Percentiles rank a stretch among this genome's conserved stretches.
phyloP scores from a whole-genome alignment of 64 coral and sea anemone genomes.

The Montipora sp. region DNA sequence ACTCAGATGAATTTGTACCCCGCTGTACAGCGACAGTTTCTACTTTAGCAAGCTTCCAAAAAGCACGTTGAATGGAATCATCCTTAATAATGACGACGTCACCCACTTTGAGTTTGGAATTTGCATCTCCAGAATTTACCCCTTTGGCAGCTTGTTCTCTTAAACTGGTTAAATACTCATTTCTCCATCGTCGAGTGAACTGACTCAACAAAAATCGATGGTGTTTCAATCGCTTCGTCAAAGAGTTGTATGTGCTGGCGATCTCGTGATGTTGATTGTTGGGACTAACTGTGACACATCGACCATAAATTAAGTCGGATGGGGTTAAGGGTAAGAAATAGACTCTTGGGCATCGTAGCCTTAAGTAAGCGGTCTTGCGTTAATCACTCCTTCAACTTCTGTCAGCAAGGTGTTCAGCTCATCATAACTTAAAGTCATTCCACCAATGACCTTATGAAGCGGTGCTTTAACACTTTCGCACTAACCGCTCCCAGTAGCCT shows the following conservation, averaged over 20 bases:
- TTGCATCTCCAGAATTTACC: too few species aligned
- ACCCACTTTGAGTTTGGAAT: too few species aligned
- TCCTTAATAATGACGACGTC: too few species aligned
- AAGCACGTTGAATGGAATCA: not conserved
- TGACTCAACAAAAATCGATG: too few species aligned
- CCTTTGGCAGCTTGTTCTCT: too few species aligned
- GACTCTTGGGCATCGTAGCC: not conserved
- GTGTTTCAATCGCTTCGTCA: too few species aligned
- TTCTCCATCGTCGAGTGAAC: too few species aligned
- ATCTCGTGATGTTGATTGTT: too few species aligned
- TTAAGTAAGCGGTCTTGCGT: conserved; percentile 18
- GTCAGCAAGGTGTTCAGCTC: not conserved
- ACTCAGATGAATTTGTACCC: too few species aligned
- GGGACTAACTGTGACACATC: too few species aligned
- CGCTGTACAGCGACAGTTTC: not conserved
- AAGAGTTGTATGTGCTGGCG: too few species aligned
- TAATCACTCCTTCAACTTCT: conserved; percentile 16
- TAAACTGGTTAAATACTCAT: too few species aligned
- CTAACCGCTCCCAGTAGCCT: conserved; percentile 4
- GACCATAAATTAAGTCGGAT: not conserved
- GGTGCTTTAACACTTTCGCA: not conserved
- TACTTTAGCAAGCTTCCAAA: not conserved
- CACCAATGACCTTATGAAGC: conserved; percentile 1
- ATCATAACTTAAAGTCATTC: conserved; percentile 9
- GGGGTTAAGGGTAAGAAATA: conserved; percentile 18